Base-by-base conservation (phyloP, 2,888 invertebrate genomes). In the Tetranychus piercei region DNA sequence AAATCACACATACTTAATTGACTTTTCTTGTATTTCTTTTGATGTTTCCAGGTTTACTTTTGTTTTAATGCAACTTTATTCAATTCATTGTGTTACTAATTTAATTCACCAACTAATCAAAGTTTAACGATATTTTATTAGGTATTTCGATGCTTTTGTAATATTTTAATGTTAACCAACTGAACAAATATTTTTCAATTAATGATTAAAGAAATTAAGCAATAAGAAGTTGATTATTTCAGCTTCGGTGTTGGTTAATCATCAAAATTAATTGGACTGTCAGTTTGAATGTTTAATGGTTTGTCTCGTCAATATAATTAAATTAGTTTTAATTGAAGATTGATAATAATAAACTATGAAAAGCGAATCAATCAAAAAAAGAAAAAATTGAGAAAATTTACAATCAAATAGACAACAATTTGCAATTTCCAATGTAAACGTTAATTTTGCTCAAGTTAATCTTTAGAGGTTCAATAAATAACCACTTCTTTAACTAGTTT, bases 181-280 rank as follows among this genome's bases (percentile, higher is more conserved):
- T 55, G 15, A 6, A 15, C 15, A 15, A 55, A 55, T 55, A 55
- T 55, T 5, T 11, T 15, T 55, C 55, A 15, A 15, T 55, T 55
- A 15, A 15, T 55, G 55, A 34, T 34, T 34, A 3, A 34, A 34
- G 34, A 34, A 34, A 34, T 34, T 55, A 55, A 55, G 55, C 1
- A 55, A 7, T 0, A 15, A 15, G 0, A 55, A 55, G 15, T 55
- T 55, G 55, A 15, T 55, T 55, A 55, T 55, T 15, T 15, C 9
- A 15, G 55, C 9, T 15, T 15, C 7, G 7, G 15, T 55, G 1
- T 55, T 15, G 15, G 9, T 55, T 55, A 15, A 15, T 55, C 55
- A 55, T 55, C 55, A 55, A 55, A 55, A 55, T 55, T 55, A 55
- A 55, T 55, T 55, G 55, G 55, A 55, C 55, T 55, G 55, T 55